These are phyloP conservation scores for Ophiodon elongatus DNA, from an alignment of 2,113 vertebrate genomes.

Conservation along the genomic window DNA sequence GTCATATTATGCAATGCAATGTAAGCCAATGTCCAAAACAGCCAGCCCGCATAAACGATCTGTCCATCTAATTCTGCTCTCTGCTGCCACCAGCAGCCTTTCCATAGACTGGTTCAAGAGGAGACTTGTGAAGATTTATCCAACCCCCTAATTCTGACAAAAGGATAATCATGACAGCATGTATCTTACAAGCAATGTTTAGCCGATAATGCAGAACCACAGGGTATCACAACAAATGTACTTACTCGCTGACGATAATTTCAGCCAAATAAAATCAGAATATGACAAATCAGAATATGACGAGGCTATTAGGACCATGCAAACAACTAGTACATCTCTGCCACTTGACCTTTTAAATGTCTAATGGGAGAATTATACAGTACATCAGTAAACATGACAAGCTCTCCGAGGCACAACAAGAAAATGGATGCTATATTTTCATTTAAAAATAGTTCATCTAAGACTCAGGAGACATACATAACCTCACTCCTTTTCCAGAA, in stretches of 20 bases:
- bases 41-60: slow-evolving; percentile 1
- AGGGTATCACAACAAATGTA: background rate
- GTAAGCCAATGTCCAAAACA: slow-evolving; percentile 31
- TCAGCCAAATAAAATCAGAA: background rate
- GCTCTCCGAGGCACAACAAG: background rate
- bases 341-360: background rate
- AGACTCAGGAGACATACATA: background rate
- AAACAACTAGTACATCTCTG: background rate
- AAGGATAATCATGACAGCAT: background rate
- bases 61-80: background rate
- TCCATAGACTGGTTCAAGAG: background rate
- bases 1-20: slow-evolving; percentile 46
- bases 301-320: background rate
- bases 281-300: background rate
- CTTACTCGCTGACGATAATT: background rate
- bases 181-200: background rate
- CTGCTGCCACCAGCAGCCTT: slow-evolving; percentile 16
- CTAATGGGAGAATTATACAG: background rate
- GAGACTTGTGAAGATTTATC: background rate
- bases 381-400: background rate
- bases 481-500: background rate
- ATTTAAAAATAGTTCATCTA: background rate
- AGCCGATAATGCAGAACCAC: background rate
- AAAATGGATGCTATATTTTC: background rate
- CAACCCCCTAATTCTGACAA: background rate